A percentile compares a stretch with the other conserved stretches of the same genome.
Conservation (phyloP, 2,888 invertebrate species). For the Diachrysia chrysitis region DNA sequence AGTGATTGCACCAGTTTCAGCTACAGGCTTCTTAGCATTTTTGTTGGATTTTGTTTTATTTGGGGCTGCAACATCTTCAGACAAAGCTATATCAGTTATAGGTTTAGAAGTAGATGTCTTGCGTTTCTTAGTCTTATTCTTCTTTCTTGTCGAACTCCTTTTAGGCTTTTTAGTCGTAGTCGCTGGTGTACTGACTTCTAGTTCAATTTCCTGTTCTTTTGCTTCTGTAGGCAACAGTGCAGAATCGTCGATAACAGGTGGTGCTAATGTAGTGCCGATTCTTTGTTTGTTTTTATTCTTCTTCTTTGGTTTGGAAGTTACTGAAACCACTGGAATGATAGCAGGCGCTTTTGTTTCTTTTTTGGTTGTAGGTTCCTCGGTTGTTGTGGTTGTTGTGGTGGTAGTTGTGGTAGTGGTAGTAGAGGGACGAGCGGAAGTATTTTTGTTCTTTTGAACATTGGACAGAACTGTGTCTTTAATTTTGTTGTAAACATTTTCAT, state of each 20-base stretch:
- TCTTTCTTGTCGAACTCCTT: slow-evolving; percentile 83
- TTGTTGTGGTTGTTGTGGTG: slow-evolving; percentile 68
- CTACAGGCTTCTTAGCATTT: slow-evolving; percentile 78
- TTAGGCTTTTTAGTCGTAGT: slow-evolving; percentile 86
- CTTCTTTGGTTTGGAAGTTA: slow-evolving; percentile 80
- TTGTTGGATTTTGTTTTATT: slow-evolving; percentile 89
- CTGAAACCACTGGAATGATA: slow-evolving; percentile 62
- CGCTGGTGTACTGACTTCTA: slow-evolving; percentile 84
- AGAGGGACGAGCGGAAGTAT: slow-evolving; percentile 67
- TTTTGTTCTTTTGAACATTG: slow-evolving; percentile 87
- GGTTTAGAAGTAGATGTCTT: slow-evolving; percentile 86
- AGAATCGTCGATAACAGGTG: slow-evolving; percentile 77
- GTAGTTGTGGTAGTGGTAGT: slow-evolving; percentile 64
- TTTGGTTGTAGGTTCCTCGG: slow-evolving; percentile 70
- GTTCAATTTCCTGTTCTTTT: slow-evolving; percentile 85
- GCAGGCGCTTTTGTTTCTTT: slow-evolving; percentile 72
- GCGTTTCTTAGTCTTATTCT: slow-evolving; percentile 89
- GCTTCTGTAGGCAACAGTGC: slow-evolving; percentile 84
- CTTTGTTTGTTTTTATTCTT: slow-evolving; percentile 82
- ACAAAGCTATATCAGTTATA: slow-evolving; percentile 69
- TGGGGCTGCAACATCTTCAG: slow-evolving; percentile 80
- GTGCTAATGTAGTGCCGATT: slow-evolving; percentile 68
- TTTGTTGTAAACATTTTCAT: slow-evolving; percentile 89
- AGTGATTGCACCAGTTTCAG: slow-evolving; percentile 89
- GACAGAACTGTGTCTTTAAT: slow-evolving; percentile 90